These are phyloP conservation scores for Burhinus bistriatus DNA, from an alignment of 2,113 vertebrate genomes.

Conservation along the genomic window DNA sequence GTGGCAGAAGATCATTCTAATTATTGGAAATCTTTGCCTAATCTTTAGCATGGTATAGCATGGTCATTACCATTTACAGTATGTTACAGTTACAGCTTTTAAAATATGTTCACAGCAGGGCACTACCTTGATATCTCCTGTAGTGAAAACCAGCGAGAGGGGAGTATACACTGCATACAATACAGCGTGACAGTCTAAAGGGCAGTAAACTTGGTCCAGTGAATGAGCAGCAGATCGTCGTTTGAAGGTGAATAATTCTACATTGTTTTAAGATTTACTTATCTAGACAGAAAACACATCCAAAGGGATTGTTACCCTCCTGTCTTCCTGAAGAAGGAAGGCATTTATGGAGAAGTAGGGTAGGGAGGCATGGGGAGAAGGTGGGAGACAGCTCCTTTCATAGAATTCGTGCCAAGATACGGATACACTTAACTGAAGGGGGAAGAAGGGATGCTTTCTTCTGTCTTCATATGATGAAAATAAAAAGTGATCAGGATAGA, in stretches of 20 bases:
- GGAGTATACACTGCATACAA: neutral
- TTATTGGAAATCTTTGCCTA: neutral
- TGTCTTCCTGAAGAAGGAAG: neutral
- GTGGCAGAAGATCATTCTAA: neutral
- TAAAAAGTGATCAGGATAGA: constrained; percentile 74
- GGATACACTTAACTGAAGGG: constrained; percentile 36
- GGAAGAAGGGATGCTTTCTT: constrained; percentile 49
- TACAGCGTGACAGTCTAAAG: neutral
- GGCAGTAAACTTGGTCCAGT: neutral
- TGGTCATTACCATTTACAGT: neutral
- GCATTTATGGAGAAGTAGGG: neutral
- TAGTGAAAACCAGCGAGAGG: neutral
- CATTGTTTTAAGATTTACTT: neutral
- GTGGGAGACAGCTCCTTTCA: neutral
- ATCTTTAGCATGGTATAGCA: neutral
- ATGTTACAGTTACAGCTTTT: neutral
- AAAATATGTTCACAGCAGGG: neutral
- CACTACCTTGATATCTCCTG: neutral
- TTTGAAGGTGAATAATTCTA: neutral
- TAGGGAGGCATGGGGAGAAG: neutral
- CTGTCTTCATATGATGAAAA: constrained; percentile 68
- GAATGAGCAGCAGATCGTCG: neutral
- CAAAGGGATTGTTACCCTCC: neutral
- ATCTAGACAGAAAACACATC: neutral
- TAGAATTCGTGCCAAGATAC: neutral